Percentiles rank a stretch among this genome's conserved stretches.
Evolutionary conservation across 2,113 vertebrate species (phyloP).

Genomic region (Cyprinodon variegatus): DNA sequence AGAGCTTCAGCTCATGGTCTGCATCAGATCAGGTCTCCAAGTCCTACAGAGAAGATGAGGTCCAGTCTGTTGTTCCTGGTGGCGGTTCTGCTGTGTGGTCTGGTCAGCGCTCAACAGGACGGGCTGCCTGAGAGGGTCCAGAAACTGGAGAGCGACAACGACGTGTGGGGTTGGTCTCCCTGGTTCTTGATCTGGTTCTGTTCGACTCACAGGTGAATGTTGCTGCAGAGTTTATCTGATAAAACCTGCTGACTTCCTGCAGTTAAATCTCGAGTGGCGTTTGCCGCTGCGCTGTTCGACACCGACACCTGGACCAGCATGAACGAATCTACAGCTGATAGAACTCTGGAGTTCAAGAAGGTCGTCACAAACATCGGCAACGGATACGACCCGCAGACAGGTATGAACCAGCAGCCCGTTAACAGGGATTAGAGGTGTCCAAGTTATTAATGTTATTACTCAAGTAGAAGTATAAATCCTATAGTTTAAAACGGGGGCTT

Average conservation of each 20-base stretch:
- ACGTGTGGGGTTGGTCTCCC: not conserved
- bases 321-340: not conserved
- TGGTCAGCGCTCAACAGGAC: not conserved
- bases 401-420: not conserved
- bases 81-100: not conserved
- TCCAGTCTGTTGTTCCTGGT: not conserved
- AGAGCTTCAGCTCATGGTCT: not conserved
- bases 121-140: not conserved
- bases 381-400: not conserved
- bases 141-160: not conserved
- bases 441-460: too few relatives aligned
- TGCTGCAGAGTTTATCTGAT: not conserved
- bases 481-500: too few relatives aligned
- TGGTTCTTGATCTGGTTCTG: not conserved
- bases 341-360: not conserved
- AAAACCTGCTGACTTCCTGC: not conserved
- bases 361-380: slow-evolving; percentile 2
- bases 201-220: not conserved
- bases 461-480: too few relatives aligned
- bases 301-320: not conserved
- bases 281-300: not conserved
- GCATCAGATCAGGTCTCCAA: not conserved
- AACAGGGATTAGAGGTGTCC: too few relatives aligned
- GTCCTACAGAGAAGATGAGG: not conserved
- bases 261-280: not conserved